phyloP scores from a whole-genome alignment of 2,113 vertebrate genomes.

The Buteo buteo region DNA sequence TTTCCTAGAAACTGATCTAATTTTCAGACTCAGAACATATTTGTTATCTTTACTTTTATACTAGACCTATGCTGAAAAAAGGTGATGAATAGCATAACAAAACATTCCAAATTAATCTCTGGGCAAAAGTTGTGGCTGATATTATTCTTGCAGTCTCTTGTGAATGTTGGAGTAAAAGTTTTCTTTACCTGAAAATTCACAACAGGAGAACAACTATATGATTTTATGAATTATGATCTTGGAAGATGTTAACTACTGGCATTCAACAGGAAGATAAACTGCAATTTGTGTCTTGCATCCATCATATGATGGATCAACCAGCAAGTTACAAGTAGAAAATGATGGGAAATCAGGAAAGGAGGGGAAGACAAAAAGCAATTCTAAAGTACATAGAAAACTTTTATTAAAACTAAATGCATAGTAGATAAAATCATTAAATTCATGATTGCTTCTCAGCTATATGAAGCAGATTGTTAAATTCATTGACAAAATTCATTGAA shows the following conservation, averaged over 20 bases:
- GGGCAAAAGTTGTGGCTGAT: not conserved
- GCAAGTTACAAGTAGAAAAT: not conserved
- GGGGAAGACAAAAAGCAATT: not conserved
- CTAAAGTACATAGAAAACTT: not conserved
- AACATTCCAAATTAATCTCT: not conserved
- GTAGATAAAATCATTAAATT: not conserved
- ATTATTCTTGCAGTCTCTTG: not conserved
- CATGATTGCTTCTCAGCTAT: not conserved
- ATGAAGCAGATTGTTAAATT: not conserved
- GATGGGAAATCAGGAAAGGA: not conserved
- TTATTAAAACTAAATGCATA: not conserved
- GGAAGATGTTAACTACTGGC: not conserved
- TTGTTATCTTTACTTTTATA: not conserved
- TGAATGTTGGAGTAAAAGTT: not conserved
- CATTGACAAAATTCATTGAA: not conserved
- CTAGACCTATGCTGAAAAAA: not conserved
- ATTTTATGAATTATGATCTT: not conserved
- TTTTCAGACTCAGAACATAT: not conserved
- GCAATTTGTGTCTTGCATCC: not conserved
- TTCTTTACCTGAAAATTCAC: not conserved
- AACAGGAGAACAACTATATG: not conserved
- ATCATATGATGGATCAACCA: not conserved
- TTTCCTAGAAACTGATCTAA: not conserved
- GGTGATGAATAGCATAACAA: not conserved
- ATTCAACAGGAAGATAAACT: not conserved